Conservation (phyloP, 2,113 vertebrate genomes). For the Pachyramphus minor region DNA sequence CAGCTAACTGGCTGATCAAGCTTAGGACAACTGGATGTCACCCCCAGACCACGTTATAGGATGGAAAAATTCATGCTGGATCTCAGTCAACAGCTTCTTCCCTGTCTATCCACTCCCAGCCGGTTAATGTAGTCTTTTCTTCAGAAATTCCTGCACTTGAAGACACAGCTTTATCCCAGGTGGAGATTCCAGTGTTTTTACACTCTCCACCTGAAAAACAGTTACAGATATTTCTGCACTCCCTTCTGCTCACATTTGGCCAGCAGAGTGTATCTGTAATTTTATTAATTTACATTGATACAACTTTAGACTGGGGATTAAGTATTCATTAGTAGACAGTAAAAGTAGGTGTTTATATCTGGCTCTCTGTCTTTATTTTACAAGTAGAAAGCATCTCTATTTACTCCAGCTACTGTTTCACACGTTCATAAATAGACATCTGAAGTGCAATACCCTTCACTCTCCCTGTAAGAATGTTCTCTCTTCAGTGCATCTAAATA, state of each 20-base stretch:
- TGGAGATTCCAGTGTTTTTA: neutral
- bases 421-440: neutral
- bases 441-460: neutral
- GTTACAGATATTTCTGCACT: neutral
- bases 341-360: neutral
- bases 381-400: neutral
- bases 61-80: neutral
- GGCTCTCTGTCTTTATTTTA: neutral
- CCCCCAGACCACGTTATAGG: neutral
- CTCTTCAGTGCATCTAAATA: slow-evolving; percentile 23
- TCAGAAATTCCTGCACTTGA: neutral
- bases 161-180: slow-evolving; percentile 3
- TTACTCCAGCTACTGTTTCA: neutral
- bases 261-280: neutral
- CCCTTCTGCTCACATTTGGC: neutral
- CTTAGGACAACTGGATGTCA: neutral
- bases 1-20: neutral
- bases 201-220: neutral
- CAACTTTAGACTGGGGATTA: neutral
- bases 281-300: neutral
- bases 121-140: neutral
- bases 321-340: neutral
- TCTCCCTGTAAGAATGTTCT: neutral
- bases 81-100: neutral
- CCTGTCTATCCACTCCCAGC: neutral